Evolutionary conservation across 2,888 invertebrate species (phyloP), one percentile per base, ranked within the genome.

Genomic region (Cheilosia pagana): DNA sequence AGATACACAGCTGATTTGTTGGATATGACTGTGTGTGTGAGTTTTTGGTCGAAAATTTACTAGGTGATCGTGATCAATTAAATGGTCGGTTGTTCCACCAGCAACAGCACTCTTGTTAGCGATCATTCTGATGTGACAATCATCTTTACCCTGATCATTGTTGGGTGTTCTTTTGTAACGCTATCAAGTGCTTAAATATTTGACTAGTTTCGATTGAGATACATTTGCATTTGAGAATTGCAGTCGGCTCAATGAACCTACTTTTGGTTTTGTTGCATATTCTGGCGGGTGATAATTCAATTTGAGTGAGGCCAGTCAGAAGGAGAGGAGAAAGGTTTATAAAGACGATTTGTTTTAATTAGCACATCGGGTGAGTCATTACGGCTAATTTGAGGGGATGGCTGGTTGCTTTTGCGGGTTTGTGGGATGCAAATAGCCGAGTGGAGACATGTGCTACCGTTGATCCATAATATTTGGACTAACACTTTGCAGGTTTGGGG

Each of bases 241-340:
- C n/a, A 50, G 31, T 8, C 45, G 60, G 82, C 71, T 65, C 77
- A 77, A 53, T 77, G 81, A 71, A 81, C 81, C 70, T 76, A 21
- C 48, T 16, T 52, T 59, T 45, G 1, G 6, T 43, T 39, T 35
- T 41, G 21, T 31, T 28, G 23, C 21, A 21, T 50, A 10, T 19
- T 21, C 12, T 19, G 48, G 28, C 31, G 28, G 45, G 70, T 70
- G 79, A 70, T 83, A 83, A 83, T 83, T 83, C 35, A 67, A 48
- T 60, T 65, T 57, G 23, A 48, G 65, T 57, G 39, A 75, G 57
- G 50, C 45, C 50, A 7, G 52, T 23, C 41, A 55, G 68, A 67
- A 41, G 21, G 52, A 28, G 53, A 28, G 41, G 19, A 55, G 41
- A 57, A 50, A 70, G 55, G 52, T n/a, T n/a, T 23, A 41, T 48